These are phyloP conservation scores for Oophaga sylvatica DNA, from an alignment of 2,797 vertebrate species.

Conservation along the genomic window DNA sequence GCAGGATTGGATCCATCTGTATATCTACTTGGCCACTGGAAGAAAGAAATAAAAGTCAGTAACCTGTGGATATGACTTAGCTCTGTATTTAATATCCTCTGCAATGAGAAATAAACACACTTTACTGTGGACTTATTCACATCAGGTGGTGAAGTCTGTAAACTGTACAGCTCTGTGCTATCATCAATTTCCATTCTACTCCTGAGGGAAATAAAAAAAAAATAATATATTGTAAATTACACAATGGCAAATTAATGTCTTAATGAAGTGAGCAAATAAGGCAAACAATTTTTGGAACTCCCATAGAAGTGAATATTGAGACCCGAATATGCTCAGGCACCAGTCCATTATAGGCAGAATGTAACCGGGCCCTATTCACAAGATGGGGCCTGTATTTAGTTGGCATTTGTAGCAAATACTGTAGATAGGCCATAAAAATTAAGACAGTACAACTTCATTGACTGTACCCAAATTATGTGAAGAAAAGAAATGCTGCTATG, in stretches of 20 bases:
- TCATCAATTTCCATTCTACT: constrained; percentile 75
- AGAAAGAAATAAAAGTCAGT: constrained; percentile 55
- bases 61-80: constrained; percentile 36
- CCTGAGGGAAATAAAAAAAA: constrained; percentile 66
- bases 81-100: neutral
- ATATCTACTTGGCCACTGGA: constrained; percentile 82
- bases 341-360: no score
- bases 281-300: neutral
- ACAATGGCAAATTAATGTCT: neutral
- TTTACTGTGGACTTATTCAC: constrained; percentile 74
- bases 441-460: no score
- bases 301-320: no score
- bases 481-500: no score
- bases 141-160: constrained; percentile 75
- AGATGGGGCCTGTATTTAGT: no score
- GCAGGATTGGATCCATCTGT: constrained; percentile 75
- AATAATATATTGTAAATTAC: neutral
- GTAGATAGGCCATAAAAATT: no score
- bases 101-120: constrained; percentile 71
- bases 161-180: constrained; percentile 78
- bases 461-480: no score
- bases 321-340: no score
- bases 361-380: no score
- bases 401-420: no score
- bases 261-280: neutral